Evolutionary conservation across 2,113 vertebrate species (phyloP).

Genomic region (Danionella cerebrum): DNA sequence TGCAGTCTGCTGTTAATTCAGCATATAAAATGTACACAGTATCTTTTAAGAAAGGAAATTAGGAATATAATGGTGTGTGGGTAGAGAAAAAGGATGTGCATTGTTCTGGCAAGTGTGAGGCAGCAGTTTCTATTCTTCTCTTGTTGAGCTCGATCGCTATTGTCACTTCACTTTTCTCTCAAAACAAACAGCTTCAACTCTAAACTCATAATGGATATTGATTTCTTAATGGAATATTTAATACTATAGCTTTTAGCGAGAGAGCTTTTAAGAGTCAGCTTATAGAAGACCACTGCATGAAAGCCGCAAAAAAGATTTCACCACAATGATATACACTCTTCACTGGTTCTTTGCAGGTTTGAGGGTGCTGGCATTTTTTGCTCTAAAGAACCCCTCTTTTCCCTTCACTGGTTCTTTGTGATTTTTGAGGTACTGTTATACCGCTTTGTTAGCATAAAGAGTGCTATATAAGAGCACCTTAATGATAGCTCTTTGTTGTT

Average conservation of each 20-base stretch:
- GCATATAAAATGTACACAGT: too few relatives aligned
- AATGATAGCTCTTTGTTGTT: too few relatives aligned
- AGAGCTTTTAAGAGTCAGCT: not conserved
- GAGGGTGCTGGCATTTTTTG: too few relatives aligned
- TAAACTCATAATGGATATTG: not conserved
- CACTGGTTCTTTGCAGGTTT: too few relatives aligned
- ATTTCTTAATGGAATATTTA: not conserved
- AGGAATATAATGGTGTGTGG: not conserved
- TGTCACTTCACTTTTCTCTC: not conserved
- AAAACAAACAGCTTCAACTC: not conserved
- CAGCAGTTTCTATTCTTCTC: slow-evolving; percentile 8
- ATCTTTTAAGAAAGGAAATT: not conserved
- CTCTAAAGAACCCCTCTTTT: too few relatives aligned
- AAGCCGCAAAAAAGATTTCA: not conserved
- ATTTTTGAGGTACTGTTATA: too few relatives aligned
- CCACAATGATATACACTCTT: too few relatives aligned
- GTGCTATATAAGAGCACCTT: too few relatives aligned
- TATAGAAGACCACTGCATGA: not conserved
- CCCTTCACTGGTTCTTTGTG: too few relatives aligned
- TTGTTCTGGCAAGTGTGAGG: not conserved
- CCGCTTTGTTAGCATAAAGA: too few relatives aligned
- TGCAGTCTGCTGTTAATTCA: too few relatives aligned
- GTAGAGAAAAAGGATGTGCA: not conserved
- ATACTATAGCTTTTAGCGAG: slow-evolving; percentile 10
- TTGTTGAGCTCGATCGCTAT: not conserved